These are phyloP conservation scores for Ostrea denselamellosa DNA, from an alignment of 1,140 invertebrate species.

Conservation along the genomic window DNA sequence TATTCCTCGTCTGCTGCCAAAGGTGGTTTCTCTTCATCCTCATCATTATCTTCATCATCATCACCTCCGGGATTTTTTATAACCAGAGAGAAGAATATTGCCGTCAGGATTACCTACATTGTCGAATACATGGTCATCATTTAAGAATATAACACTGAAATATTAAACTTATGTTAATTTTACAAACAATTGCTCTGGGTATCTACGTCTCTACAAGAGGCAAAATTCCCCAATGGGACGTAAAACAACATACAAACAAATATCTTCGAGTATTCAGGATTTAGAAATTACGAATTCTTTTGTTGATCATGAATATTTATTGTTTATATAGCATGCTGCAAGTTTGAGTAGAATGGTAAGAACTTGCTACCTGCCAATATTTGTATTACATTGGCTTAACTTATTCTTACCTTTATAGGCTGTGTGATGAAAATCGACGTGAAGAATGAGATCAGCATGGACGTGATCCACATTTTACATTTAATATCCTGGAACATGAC, in stretches of 20 bases:
- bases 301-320: background rate
- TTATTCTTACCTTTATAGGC: slow-evolving; percentile 80
- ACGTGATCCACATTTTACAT: slow-evolving; percentile 82
- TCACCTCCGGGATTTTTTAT: slow-evolving; percentile 80
- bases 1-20: slow-evolving; percentile 72
- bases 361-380: background rate
- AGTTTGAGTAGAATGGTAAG: background rate
- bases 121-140: no score
- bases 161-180: no score
- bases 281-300: background rate
- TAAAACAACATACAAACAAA: no score
- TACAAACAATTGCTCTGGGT: no score
- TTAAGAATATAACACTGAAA: no score
- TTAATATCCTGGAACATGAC: slow-evolving; percentile 82
- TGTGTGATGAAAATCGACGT: slow-evolving; percentile 82
- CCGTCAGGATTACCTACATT: slow-evolving; percentile 79
- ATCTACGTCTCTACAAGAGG: no score
- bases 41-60: slow-evolving; percentile 79
- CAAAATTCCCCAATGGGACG: no score
- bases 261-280: no score
- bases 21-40: slow-evolving; percentile 80
- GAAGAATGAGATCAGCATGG: slow-evolving; percentile 82
- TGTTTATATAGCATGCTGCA: no score
- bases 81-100: slow-evolving; percentile 80
- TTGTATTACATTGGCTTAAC: background rate